Evolutionary conservation across 2,888 invertebrate species (phyloP), one percentile per base, ranked within the genome.

Genomic region (Epiperipatus broadwayi): DNA sequence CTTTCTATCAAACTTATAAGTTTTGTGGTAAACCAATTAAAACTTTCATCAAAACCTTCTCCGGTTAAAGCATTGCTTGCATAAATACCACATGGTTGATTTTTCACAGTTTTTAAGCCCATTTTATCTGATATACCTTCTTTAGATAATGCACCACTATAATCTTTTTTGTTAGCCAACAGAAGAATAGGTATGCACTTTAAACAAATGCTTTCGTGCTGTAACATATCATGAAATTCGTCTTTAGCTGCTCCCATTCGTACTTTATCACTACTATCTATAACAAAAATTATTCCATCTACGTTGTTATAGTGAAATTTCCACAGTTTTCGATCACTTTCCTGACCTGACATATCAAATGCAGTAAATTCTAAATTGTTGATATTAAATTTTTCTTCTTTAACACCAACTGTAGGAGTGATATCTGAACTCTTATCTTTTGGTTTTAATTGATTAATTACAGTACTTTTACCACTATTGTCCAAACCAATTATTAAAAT

Each of bases 271-370:
- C 84, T 80, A 46, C 87, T 79, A 60, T 97, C 95, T 32, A 95
- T 77, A 2, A 95, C 89, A 63, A 91, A 97, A 48, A 97, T 78
- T 48, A 97, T 75, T 3, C 87, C 95, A 54, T 93, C 75, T 45
- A 89, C 83, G 52, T 78, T 77, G 49, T 76, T 73, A 61, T 93
- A 95, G 64, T 93, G 91, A 49, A 87, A 79, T 60, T 95, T 93
- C 95, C 95, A 97, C 27, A 95, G 66, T 53, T 79, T 81, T 44
- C 95, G 70, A 59, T 91, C 89, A 18, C 87, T 69, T 41, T 89
- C 81, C 49, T 93, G 89, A 1, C 95, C 95, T 1, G 89, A 83
- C 83, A 91, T 93, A 60, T 95, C 95, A 63, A 87, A 83, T 14
- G 87, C 87, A 29, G 80, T 80, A 57, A 95, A 85, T 40, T 70